A percentile compares a stretch with the other conserved stretches of the same genome.
phyloP scores from a whole-genome alignment of 2,113 vertebrate species.

The Crocuta crocuta region DNA sequence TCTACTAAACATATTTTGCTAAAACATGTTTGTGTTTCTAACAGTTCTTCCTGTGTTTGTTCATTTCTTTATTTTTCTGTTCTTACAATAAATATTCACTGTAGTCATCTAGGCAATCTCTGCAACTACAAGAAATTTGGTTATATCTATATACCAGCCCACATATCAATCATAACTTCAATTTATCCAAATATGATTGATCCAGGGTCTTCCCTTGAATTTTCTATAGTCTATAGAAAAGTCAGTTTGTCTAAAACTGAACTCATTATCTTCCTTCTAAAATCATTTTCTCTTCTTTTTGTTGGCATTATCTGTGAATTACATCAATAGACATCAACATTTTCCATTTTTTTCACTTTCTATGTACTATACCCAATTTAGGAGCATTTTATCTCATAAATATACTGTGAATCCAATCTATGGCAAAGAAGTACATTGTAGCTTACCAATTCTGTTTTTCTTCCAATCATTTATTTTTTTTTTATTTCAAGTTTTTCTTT shows the following conservation, averaged over 20 bases:
- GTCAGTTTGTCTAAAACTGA: not conserved
- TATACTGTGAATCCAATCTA: not conserved
- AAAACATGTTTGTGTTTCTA: not conserved
- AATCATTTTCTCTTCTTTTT: not conserved
- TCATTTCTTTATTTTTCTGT: not conserved
- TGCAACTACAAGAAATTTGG: not conserved
- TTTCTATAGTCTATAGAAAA: not conserved
- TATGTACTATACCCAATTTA: not conserved
- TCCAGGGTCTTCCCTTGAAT: not conserved
- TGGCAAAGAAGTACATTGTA: not conserved
- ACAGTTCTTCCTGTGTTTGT: not conserved
- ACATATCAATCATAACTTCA: not conserved
- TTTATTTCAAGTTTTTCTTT: too few species aligned
- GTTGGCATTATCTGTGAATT: not conserved
- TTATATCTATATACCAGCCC: not conserved
- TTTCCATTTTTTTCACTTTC: not conserved
- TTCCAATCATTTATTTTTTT: not conserved
- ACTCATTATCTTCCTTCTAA: not conserved
- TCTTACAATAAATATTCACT: not conserved
- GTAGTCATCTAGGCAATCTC: not conserved
- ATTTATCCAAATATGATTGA: not conserved
- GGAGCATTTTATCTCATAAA: not conserved
- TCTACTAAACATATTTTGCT: not conserved
- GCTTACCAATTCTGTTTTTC: not conserved
- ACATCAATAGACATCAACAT: not conserved